Percentiles rank a stretch among this genome's conserved stretches.
These are phyloP conservation scores for Merodon equestris DNA, from an alignment of 2,888 invertebrate species.

Conservation along the genomic window DNA sequence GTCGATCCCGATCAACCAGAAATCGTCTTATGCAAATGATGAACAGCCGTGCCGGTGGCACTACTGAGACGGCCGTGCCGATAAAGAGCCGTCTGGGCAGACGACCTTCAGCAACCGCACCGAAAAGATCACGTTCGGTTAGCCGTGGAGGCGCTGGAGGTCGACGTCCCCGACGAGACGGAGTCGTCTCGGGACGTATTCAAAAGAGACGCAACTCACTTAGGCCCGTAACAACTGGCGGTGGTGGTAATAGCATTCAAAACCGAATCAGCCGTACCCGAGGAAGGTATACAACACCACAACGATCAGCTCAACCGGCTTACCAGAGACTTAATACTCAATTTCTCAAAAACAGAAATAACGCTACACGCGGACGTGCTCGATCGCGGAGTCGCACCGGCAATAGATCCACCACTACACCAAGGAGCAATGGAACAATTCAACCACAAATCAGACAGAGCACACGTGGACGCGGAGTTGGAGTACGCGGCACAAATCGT, in stretches of 20 bases:
- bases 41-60: constrained; percentile 10
- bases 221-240: constrained; percentile 22
- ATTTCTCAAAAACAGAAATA: constrained; percentile 69
- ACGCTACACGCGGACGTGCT: constrained; percentile 72
- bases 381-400: constrained; percentile 69
- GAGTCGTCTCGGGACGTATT: constrained; percentile 74
- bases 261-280: constrained; percentile 69
- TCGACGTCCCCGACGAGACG: constrained; percentile 70
- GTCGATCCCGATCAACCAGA: constrained; percentile 69
- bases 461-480: constrained; percentile 63
- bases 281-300: constrained; percentile 71
- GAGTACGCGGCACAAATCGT: constrained; percentile 63
- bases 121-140: constrained; percentile 50
- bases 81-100: constrained; percentile 75
- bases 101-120: constrained; percentile 70
- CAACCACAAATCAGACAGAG: constrained; percentile 18
- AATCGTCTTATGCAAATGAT: constrained; percentile 29
- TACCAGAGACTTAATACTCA: constrained; percentile 40
- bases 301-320: constrained; percentile 17
- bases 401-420: constrained; percentile 23
- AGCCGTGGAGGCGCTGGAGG: constrained; percentile 41
- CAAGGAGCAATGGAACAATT: constrained; percentile 27
- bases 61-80: constrained; percentile 68
- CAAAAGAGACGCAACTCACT: constrained; percentile 73
- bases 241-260: constrained; percentile 29